phyloP scores from a whole-genome alignment of 2,888 invertebrate genomes.

The Halictus quadricinctus region DNA sequence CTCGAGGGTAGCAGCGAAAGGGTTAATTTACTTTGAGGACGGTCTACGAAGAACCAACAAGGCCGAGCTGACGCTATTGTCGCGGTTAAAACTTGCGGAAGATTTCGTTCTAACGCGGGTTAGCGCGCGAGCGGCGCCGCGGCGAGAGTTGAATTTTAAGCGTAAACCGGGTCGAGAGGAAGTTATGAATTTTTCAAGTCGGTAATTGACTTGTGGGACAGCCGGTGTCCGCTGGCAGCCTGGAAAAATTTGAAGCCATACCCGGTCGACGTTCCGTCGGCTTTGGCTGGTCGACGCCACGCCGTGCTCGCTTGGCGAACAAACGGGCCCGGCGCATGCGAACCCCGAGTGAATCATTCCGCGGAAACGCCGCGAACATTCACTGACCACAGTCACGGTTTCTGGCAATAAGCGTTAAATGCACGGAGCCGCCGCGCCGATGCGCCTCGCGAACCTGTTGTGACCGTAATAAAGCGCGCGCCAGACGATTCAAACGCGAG shows the following conservation, averaged over 20 bases:
- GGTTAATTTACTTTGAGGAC: constrained; percentile 4
- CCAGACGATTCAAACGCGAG: constrained; percentile 9
- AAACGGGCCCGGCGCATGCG: constrained; percentile 26
- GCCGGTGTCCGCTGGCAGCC: background rate
- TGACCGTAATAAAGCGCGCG: constrained; percentile 28
- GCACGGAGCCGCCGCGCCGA: constrained; percentile 30
- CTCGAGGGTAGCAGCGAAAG: constrained; percentile 3
- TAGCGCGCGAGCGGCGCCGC: background rate
- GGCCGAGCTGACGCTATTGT: background rate
- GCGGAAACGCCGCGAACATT: constrained; percentile 49
- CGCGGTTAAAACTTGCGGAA: background rate
- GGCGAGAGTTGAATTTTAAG: background rate
- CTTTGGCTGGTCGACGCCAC: background rate
- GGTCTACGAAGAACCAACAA: background rate
- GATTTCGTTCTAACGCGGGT: background rate
- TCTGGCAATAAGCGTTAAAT: constrained; percentile 50
- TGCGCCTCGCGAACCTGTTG: constrained; percentile 30
- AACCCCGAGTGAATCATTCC: constrained; percentile 49
- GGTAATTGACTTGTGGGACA: background rate
- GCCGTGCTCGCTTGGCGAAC: background rate
- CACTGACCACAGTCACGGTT: constrained; percentile 58
- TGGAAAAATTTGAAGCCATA: constrained; percentile 17
- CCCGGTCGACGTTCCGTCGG: background rate
- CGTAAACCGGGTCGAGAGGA: background rate
- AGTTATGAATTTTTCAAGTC: background rate